Percentiles rank a stretch among this genome's conserved stretches.
Evolutionary conservation across 2,888 invertebrate genomes (phyloP).

Genomic region (Glyphotaelius pellucidus): DNA sequence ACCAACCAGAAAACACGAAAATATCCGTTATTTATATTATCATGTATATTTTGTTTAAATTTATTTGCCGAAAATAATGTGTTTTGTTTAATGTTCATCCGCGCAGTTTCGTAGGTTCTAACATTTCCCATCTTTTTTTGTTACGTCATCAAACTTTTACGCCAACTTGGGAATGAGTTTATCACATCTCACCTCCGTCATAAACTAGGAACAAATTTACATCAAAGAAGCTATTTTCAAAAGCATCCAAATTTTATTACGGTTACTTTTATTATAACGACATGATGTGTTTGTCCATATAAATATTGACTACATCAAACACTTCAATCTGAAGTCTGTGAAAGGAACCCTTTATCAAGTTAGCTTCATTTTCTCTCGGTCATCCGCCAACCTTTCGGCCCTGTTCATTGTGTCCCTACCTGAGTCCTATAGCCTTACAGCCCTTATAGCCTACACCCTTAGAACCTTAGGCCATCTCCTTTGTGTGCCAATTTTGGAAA

Average conservation of each 20-base stretch:
- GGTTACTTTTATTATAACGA: constrained; percentile 16
- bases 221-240: constrained; percentile 4
- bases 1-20: background rate
- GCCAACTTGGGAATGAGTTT: background rate
- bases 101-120: background rate
- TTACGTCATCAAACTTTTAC: background rate
- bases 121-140: background rate
- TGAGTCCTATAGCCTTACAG: constrained; percentile 51
- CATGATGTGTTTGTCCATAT: constrained; percentile 34
- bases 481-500: constrained; percentile 63
- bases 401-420: constrained; percentile 56
- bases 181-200: background rate
- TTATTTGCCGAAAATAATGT: constrained; percentile 2
- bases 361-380: constrained; percentile 65
- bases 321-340: constrained; percentile 41
- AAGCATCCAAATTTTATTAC: constrained; percentile 20
- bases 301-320: constrained; percentile 41
- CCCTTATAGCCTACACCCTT: constrained; percentile 50
- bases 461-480: constrained; percentile 58
- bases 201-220: constrained; percentile 5
- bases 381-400: constrained; percentile 62
- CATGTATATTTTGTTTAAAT: background rate
- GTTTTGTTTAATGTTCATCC: background rate
- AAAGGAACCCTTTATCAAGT: constrained; percentile 59
- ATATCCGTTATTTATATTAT: background rate